Base-by-base conservation (phyloP, 2,888 invertebrate genomes). In the Cotesia congregata region DNA sequence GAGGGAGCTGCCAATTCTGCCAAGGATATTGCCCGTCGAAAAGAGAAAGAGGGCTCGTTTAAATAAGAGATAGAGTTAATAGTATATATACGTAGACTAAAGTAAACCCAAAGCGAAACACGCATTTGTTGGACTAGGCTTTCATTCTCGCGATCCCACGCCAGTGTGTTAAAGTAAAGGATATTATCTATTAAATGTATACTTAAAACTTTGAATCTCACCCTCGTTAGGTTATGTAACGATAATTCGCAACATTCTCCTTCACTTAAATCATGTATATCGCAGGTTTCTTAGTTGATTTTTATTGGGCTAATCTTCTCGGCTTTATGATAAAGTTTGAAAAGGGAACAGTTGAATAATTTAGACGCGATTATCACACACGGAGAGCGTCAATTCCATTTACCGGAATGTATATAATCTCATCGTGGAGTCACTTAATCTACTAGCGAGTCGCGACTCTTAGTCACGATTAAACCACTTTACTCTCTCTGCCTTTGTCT, bases 291-390 rank as follows among this genome's bases (percentile, higher is more conserved):
- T 30, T 12, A n/a, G 9, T 60, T 30, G 30, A 30, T 59, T 50
- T 71, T 59, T 62, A 67, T 69, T 38, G 15, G 68, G 62, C 50
- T 74, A 67, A 74, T 67, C 72, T 70, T 74, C 67, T 7, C 15
- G 41, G 30, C 61, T 59, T 65, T 41, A 74, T 77, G 71, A 41
- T 68, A 78, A 73, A 68, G 77, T 41, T 30, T 30, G 30, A 30
- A 30, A 30, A 74, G 15, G 15, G 30, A 72, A 72, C 39, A 41
- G 61, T 72, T 80, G 78, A 79, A 80, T 79, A 78, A 80, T 79
- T 79, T 75, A 77, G 70, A 65, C 67, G 72, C 69, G 78, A 80
- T 79, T 78, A 79, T 79, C 62, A 69, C 70, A 67, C 20, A 71
- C 72, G 62, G 50, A 12, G 61, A 76, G 40, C 38, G 62, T 80